A percentile compares a stretch with the other conserved stretches of the same genome.
phyloP scores from a whole-genome alignment of 2,797 vertebrate species.

The Nannoperca australis region DNA sequence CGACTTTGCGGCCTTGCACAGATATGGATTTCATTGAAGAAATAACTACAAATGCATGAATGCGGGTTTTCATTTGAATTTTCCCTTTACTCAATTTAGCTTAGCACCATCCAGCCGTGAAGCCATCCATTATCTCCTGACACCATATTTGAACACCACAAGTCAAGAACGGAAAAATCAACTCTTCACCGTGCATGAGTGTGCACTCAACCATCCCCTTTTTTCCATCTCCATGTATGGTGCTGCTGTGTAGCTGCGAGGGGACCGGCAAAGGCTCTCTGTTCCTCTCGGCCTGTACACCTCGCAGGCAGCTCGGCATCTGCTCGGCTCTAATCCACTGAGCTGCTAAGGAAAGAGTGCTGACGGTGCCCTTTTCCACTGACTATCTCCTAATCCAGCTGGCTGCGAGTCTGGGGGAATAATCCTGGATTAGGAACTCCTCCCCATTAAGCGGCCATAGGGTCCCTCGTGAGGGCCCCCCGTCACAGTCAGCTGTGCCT shows the following conservation, averaged over 20 bases:
- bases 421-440: conserved; percentile 83
- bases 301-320: conserved; percentile 64
- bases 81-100: conserved; percentile 16
- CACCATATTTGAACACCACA: conserved; percentile 55
- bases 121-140: conserved; percentile 48
- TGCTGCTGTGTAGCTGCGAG: conserved; percentile 63
- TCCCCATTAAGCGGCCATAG: conserved; percentile 67
- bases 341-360: conserved; percentile 78
- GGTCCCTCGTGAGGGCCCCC: conserved; percentile 67
- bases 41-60: neutral
- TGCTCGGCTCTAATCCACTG: conserved; percentile 76
- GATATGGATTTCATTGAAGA: neutral
- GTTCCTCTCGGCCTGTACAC: conserved; percentile 57
- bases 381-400: conserved; percentile 80
- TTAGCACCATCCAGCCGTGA: conserved; percentile 28
- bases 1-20: neutral
- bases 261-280: conserved; percentile 47
- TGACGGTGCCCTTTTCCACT: conserved; percentile 80
- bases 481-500: conserved; percentile 73
- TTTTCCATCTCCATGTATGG: conserved; percentile 82
- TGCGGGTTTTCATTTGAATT: conserved; percentile 27
- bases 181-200: conserved; percentile 44
- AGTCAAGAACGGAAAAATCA: conserved; percentile 73
- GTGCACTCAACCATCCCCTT: conserved; percentile 64
- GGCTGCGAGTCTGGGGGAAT: conserved; percentile 77